These are phyloP conservation scores for Melospiza georgiana DNA, from an alignment of 2,113 vertebrate species.

Conservation along the genomic window DNA sequence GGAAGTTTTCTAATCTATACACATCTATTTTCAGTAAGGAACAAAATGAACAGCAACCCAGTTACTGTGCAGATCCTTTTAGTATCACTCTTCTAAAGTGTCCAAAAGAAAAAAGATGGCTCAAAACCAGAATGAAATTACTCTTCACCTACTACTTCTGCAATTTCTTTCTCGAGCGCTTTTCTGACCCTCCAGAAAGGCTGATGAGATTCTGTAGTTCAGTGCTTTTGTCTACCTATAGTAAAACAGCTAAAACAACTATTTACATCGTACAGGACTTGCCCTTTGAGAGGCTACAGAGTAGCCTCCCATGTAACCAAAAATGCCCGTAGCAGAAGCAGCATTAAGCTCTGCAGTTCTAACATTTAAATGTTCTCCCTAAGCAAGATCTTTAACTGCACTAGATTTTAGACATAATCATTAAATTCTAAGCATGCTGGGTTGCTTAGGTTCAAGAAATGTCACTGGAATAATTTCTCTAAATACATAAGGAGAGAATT, in stretches of 20 bases:
- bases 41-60: neutral
- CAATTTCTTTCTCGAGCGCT: neutral
- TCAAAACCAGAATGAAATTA: neutral
- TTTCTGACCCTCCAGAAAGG: neutral
- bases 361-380: neutral
- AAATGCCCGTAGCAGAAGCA: neutral
- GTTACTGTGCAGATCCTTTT: neutral
- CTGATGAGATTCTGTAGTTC: neutral
- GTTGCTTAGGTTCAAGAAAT: neutral
- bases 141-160: neutral
- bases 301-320: neutral
- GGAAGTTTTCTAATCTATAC: neutral
- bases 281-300: neutral
- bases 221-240: neutral
- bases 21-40: neutral
- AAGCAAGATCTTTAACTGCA: neutral
- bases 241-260: neutral
- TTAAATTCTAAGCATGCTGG: neutral
- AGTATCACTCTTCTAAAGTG: neutral
- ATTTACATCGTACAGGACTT: accelerated
- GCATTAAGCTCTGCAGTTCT: neutral
- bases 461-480: neutral
- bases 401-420: neutral
- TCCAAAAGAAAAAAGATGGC: neutral
- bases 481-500: neutral